Evolutionary conservation across 23 tunicate species (phyloP).

Genomic region (Trididemnum clinides): DNA sequence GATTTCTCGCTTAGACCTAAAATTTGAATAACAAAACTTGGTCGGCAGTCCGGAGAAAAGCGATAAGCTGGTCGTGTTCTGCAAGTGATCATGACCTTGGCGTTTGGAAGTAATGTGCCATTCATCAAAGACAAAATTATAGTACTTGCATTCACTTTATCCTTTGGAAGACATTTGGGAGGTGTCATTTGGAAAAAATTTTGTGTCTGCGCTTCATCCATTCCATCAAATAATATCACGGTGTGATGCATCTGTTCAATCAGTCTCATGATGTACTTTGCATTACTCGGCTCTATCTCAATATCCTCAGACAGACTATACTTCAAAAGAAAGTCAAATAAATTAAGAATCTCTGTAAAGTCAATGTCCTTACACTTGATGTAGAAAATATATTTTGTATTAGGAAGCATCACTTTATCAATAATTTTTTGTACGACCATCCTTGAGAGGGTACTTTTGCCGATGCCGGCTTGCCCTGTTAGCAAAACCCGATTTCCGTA

Average conservation of each 20-base stretch:
- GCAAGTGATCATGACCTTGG: slow-evolving; percentile 54
- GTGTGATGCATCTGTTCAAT: not conserved
- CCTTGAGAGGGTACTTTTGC: slow-evolving; percentile 38
- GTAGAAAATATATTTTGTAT: slow-evolving; percentile 12
- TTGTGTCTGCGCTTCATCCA: slow-evolving; percentile 47
- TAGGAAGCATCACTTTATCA: slow-evolving; percentile 7
- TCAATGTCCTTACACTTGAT: slow-evolving; percentile 35
- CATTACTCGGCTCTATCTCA: not conserved
- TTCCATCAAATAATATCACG: slow-evolving; percentile 36
- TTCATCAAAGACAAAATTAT: slow-evolving; percentile 30
- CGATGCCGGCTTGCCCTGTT: slow-evolving; percentile 57
- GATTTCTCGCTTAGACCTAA: slow-evolving; percentile 26
- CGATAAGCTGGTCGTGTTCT: slow-evolving; percentile 49
- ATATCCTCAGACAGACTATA: slow-evolving; percentile 31
- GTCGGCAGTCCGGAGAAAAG: slow-evolving; percentile 51
- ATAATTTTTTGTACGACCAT: slow-evolving; percentile 19
- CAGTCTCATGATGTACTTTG: not conserved
- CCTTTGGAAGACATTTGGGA: not conserved
- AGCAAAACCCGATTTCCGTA: slow-evolving; percentile 46
- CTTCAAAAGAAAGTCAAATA: slow-evolving; percentile 39
- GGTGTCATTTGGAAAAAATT: not conserved
- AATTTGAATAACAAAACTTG: slow-evolving; percentile 46
- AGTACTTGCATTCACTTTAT: not conserved
- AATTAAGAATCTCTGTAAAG: slow-evolving; percentile 16
- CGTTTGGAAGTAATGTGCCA: slow-evolving; percentile 36